These are phyloP conservation scores for Mormyrus proboscirostris DNA, from an alignment of 2,797 vertebrate genomes.

Conservation along the genomic window DNA sequence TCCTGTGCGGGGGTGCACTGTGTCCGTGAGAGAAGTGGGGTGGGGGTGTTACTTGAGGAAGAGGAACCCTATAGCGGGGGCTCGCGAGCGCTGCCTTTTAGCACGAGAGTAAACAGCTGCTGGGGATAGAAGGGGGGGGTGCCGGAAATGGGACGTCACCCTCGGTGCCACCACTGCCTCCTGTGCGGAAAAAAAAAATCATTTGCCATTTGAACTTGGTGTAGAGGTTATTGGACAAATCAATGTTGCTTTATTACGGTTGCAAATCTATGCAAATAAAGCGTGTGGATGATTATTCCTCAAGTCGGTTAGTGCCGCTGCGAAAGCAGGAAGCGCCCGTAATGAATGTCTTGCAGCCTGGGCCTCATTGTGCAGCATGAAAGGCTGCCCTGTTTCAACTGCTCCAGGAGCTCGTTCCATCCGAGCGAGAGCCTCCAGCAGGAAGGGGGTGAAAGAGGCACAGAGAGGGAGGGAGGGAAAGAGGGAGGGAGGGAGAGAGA, in stretches of 20 bases:
- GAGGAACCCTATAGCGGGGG: background rate
- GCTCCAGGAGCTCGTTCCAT: conserved; percentile 11
- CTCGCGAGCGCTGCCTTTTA: background rate
- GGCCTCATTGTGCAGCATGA: conserved; percentile 44
- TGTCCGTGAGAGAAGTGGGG: conserved; percentile 10
- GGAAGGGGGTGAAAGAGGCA: conserved; percentile 34
- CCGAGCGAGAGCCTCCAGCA: conserved; percentile 23
- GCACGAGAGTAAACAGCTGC: conserved; percentile 6
- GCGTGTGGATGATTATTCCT: conserved; percentile 47
- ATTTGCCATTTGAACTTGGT: conserved; percentile 41
- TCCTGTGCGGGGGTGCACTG: background rate
- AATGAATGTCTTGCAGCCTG: conserved; percentile 48
- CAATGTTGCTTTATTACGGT: conserved; percentile 46
- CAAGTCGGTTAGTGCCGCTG: conserved; percentile 26
- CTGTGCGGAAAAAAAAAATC: conserved; percentile 14
- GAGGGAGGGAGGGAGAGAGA: conserved; percentile 1
- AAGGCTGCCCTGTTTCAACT: conserved; percentile 24
- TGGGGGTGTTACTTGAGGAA: background rate
- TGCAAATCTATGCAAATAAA: conserved; percentile 65
- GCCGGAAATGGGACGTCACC: background rate
- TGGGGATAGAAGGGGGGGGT: background rate
- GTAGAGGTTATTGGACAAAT: conserved; percentile 40
- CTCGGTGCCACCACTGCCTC: conserved; percentile 4
- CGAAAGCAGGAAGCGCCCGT: conserved; percentile 60
- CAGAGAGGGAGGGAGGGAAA: conserved; percentile 34